phyloP scores from a whole-genome alignment of 1,140 invertebrate genomes.

The Zaprionus vittiger region DNA sequence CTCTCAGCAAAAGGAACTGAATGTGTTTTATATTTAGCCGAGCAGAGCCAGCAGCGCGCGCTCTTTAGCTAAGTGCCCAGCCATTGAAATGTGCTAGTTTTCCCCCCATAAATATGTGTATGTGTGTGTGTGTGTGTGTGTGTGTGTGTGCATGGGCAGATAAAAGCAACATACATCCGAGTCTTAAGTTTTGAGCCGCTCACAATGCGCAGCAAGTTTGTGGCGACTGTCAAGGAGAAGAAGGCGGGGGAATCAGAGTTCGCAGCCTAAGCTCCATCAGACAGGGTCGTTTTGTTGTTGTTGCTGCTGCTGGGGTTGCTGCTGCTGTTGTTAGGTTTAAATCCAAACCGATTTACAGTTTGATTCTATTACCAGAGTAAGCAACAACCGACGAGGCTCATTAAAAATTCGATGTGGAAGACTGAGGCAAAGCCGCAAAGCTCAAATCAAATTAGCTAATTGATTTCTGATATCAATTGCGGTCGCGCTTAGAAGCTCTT shows the following conservation, averaged over 20 bases:
- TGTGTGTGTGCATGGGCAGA: conserved; percentile 17
- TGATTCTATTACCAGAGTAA: conserved; percentile 23
- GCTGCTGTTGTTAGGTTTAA: background rate
- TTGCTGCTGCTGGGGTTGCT: background rate
- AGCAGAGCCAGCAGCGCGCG: conserved; percentile 25
- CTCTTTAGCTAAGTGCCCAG: conserved; percentile 61
- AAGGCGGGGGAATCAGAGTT: conserved; percentile 6
- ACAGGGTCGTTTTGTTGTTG: background rate
- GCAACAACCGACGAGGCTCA: conserved; percentile 26
- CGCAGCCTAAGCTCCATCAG: conserved; percentile 30
- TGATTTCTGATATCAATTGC: conserved; percentile 61
- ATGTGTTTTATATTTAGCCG: conserved; percentile 41
- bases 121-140: conserved; percentile 27
- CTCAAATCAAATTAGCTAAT: conserved; percentile 63
- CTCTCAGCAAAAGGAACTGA: background rate
- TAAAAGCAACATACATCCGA: conserved; percentile 23
- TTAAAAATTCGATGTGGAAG: conserved; percentile 36
- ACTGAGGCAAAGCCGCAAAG: conserved; percentile 33
- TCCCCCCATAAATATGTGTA: conserved; percentile 14
- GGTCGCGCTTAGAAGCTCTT: conserved; percentile 13
- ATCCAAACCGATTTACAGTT: conserved; percentile 40
- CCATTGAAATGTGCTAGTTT: conserved; percentile 69
- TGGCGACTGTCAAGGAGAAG: conserved; percentile 27
- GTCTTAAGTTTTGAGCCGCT: conserved; percentile 44
- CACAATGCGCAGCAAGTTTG: conserved; percentile 29